A percentile compares a stretch with the other conserved stretches of the same genome.
These are phyloP conservation scores for Eristalis tenax DNA, from an alignment of 2,888 invertebrate genomes.

Conservation along the genomic window DNA sequence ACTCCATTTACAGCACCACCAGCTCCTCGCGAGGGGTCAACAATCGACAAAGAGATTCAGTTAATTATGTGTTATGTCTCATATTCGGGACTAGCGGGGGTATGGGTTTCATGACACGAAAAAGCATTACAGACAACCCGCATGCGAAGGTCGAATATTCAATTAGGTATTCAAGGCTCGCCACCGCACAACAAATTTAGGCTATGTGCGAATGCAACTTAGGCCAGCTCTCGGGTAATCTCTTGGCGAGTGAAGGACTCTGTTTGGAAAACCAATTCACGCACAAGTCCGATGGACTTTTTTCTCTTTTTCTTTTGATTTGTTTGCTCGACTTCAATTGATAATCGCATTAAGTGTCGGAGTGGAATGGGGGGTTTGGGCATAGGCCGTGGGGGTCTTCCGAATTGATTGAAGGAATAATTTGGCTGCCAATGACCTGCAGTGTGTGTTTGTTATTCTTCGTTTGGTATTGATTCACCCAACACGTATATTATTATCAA, in stretches of 20 bases:
- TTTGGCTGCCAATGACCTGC: constrained; percentile 68
- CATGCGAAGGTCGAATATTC: constrained; percentile 19
- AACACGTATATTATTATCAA: constrained; percentile 44
- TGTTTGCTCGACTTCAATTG: constrained; percentile 34
- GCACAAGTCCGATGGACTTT: constrained; percentile 5
- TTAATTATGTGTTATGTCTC: constrained; percentile 1
- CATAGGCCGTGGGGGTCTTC: constrained; percentile 12
- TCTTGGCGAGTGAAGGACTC: constrained; percentile 41
- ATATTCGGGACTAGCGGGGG: background rate
- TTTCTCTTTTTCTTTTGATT: constrained; percentile 11
- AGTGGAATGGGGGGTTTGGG: background rate
- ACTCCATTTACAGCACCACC: background rate
- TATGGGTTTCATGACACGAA: constrained; percentile 9
- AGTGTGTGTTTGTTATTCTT: constrained; percentile 27
- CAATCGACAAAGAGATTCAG: constrained; percentile 9
- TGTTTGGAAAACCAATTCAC: constrained; percentile 24
- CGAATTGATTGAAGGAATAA: constrained; percentile 49
- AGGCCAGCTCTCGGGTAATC: constrained; percentile 11
- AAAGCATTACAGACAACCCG: constrained; percentile 4
- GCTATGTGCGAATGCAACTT: constrained; percentile 35
- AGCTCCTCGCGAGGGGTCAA: constrained; percentile 3
- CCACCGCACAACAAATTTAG: constrained; percentile 1
- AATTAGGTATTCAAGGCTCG: constrained; percentile 45
- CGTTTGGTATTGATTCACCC: constrained; percentile 43
- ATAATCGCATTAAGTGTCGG: constrained; percentile 21